Conservation (phyloP, 2,797 vertebrate genomes). For the Sylvia borin region DNA sequence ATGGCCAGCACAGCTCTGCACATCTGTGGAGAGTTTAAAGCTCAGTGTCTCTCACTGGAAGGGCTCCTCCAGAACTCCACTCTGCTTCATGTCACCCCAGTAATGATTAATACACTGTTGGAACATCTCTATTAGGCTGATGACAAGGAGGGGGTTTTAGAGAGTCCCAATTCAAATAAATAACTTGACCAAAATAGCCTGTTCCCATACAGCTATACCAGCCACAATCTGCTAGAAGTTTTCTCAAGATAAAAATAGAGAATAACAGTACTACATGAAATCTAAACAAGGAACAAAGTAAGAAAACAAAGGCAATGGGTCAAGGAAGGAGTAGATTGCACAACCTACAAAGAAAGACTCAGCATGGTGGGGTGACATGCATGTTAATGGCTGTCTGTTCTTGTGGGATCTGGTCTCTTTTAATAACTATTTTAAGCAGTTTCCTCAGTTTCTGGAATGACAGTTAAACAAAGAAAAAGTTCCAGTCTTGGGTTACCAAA, state of each 20-base stretch:
- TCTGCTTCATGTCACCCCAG: slow-evolving; percentile 1
- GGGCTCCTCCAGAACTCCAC: not conserved
- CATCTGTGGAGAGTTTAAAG: slow-evolving; percentile 18
- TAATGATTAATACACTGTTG: not conserved
- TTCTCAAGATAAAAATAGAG: not conserved
- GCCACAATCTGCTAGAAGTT: not conserved
- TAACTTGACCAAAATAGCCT: not conserved
- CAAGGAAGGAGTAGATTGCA: not conserved
- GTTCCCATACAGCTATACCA: not conserved
- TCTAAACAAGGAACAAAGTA: slow-evolving; percentile 18
- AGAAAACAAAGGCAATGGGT: not conserved
- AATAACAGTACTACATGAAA: not conserved
- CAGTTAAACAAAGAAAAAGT: not conserved
- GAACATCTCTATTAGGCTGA: not conserved
- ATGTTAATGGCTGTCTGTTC: not conserved
- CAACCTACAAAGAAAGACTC: not conserved
- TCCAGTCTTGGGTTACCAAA: not conserved
- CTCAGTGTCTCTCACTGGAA: not conserved
- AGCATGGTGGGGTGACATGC: not conserved
- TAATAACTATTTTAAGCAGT: not conserved
- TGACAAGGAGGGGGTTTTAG: slow-evolving; percentile 1
- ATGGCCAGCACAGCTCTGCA: not conserved
- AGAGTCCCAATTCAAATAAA: slow-evolving; percentile 36
- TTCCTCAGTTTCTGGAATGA: slow-evolving; percentile 16
- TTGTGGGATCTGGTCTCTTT: not conserved